Evolutionary conservation across 2,888 invertebrate genomes (phyloP).

Genomic region (Polydrusus pterygomalis): DNA sequence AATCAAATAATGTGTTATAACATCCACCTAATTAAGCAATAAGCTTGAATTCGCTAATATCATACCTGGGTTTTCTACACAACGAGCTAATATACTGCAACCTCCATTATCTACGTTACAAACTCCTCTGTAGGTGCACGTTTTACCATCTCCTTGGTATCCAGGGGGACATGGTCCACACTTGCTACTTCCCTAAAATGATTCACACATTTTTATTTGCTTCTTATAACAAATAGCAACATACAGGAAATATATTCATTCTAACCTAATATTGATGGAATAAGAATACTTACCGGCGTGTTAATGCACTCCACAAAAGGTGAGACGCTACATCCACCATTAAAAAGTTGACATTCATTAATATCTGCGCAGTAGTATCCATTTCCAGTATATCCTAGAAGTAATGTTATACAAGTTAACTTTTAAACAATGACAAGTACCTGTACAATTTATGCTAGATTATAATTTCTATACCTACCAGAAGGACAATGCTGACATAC

Average conservation of each 20-base stretch:
- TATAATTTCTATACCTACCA: conserved; percentile 70
- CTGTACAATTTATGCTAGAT: too few species aligned
- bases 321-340: conserved; percentile 91
- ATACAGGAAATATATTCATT: too few species aligned
- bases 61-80: conserved; percentile 78
- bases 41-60: too few species aligned
- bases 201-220: too few species aligned
- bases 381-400: conserved; percentile 87
- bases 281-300: conserved; percentile 76
- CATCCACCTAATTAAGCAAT: too few species aligned
- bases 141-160: conserved; percentile 88
- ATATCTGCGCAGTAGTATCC: conserved; percentile 91
- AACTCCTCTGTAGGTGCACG: conserved; percentile 79
- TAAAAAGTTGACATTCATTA: conserved; percentile 88
- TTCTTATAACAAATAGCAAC: too few species aligned
- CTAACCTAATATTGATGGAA: too few species aligned
- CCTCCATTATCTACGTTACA: conserved; percentile 88
- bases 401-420: neutral
- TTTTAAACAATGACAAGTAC: too few species aligned
- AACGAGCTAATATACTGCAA: conserved; percentile 88
- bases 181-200: conserved; percentile 83
- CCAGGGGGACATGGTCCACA: conserved; percentile 94
- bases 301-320: conserved; percentile 92
- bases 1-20: too few species aligned
- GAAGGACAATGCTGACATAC: conserved; percentile 91